Conservation (phyloP, 2,888 invertebrate genomes). For the Perdita meconis region DNA sequence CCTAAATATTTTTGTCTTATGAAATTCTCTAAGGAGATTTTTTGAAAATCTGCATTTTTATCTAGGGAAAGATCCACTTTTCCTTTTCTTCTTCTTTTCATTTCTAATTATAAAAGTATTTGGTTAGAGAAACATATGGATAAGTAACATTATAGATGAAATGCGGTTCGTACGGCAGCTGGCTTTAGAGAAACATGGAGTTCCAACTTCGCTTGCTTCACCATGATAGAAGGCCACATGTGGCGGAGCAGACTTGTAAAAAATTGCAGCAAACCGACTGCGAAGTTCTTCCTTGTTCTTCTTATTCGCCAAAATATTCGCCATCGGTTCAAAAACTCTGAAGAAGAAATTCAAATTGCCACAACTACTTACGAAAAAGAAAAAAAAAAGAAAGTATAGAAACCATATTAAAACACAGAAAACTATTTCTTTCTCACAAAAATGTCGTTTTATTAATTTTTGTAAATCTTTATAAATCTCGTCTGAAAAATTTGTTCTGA, state of each 20-base stretch:
- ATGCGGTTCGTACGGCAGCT: neutral
- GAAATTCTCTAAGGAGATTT: too few species aligned
- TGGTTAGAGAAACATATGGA: neutral
- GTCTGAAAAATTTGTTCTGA: conserved; percentile 1
- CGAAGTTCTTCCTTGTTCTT: neutral
- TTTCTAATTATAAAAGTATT: neutral
- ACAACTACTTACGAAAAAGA: too few species aligned
- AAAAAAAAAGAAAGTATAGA: too few species aligned
- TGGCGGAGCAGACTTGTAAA: conserved; percentile 4
- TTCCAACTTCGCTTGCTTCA: neutral
- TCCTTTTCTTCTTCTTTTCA: too few species aligned
- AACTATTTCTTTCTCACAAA: neutral
- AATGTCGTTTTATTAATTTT: neutral
- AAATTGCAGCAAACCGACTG: conserved; percentile 6
- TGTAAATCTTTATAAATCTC: neutral
- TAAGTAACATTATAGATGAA: neutral
- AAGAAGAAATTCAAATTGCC: too few species aligned
- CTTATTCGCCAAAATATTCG: neutral
- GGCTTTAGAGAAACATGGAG: neutral
- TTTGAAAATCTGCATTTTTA: neutral
- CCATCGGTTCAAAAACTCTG: too few species aligned
- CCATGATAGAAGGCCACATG: conserved; percentile 9
- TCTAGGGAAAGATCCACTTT: neutral
- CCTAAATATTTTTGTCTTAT: too few species aligned
- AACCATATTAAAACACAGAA: neutral